phyloP scores from a whole-genome alignment of 2,888 invertebrate genomes.

The Eupithecia dodoneata region DNA sequence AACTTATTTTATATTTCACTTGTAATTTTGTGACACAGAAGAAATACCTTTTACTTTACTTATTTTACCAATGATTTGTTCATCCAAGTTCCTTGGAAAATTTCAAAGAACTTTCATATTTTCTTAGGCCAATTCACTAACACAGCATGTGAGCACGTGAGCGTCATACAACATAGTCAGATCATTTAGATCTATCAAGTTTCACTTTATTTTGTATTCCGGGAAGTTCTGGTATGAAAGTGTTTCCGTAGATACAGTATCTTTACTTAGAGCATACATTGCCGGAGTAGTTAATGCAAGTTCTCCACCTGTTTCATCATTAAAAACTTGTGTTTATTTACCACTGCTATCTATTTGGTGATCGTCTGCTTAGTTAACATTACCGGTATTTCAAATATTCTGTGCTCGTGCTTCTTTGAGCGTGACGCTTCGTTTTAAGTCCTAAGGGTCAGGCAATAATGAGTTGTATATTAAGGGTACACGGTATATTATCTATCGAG shows the following conservation, averaged over 20 bases:
- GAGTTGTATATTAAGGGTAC: conserved; percentile 31
- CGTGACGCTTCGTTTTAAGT: conserved; percentile 63
- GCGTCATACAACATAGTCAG: conserved; percentile 56
- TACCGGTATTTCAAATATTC: conserved; percentile 51
- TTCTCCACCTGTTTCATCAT: conserved; percentile 35
- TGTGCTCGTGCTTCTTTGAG: conserved; percentile 60
- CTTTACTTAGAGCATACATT: conserved; percentile 20
- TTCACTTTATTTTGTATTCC: conserved; percentile 77
- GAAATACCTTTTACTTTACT: no score
- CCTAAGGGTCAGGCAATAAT: conserved; percentile 40
- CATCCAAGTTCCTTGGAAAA: conserved; percentile 18
- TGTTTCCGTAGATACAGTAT: conserved; percentile 55
- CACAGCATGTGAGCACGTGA: conserved; percentile 31
- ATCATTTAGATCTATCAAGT: conserved; percentile 52
- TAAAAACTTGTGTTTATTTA: conserved; percentile 30
- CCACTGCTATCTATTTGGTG: conserved; percentile 33
- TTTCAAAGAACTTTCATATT: conserved; percentile 20
- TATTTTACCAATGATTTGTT: background rate
- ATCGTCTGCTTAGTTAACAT: conserved; percentile 38
- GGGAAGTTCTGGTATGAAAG: conserved; percentile 56
- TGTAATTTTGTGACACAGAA: no score
- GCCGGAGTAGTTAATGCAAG: conserved; percentile 22
- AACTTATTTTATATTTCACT: no score
- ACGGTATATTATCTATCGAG: conserved; percentile 33
- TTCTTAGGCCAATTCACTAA: conserved; percentile 24